Base-by-base conservation (phyloP, 2,888 invertebrate species). In the Drosophila kuntzei region DNA sequence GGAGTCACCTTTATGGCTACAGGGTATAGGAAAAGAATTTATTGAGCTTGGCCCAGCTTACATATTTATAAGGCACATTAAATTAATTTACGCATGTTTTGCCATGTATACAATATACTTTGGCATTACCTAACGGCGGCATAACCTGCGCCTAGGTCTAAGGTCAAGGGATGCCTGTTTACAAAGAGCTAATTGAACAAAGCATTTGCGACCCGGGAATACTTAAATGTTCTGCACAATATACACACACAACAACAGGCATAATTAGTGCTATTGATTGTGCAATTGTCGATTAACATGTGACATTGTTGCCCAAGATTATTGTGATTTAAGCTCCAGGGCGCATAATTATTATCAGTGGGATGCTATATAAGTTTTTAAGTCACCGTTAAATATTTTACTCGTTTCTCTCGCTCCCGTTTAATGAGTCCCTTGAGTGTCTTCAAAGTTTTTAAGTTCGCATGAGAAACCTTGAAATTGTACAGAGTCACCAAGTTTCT, bases 81-180 rank as follows among this genome's bases (percentile, higher is more conserved):
- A 87, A 87, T 87, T 89, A 87, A 87, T 87, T 87, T 87, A 85
- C 88, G 83, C 82, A 82, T 82, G 89, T 76, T 89, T 78, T 83
- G 65, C 76, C 72, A 47, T 76, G 70, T 72, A 64, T 59, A 69
- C 73, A 68, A 68, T 72, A 58, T 49, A 62, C 66, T 60, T 55
- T 22, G 36, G 29, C 20, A 62, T 62, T 72, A 54, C 58, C 66
- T 20, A 72, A 67, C 39, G 47, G 22, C 18, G 44, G 11, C 34
- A 18, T 27, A 50, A 18, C 25, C 18, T 50, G 3, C 11, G 36
- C 20, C 41, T 20, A 34, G 20, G 32, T 18, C 59, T 27, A 0
- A 58, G 70, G 41, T 51, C 75, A 47, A 55, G 12, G 36, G 25
- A 59, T 37, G 60, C 11, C 20, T 46, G 20, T 14, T 29, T 11